Evolutionary conservation across 2,113 vertebrate genomes (phyloP).

Genomic region (Sialia sialis): DNA sequence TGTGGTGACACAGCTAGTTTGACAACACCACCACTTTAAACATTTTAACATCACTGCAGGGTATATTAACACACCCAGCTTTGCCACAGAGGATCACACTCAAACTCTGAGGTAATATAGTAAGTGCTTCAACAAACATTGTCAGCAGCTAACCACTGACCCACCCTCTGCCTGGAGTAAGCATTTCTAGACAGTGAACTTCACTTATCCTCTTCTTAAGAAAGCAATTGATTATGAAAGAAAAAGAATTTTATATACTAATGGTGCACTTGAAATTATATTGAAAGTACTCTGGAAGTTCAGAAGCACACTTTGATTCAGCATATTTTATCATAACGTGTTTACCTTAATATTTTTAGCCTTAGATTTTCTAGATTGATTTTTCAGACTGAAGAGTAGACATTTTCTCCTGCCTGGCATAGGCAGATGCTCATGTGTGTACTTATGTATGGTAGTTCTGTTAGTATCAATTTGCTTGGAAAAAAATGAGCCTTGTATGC

Average conservation of each 20-base stretch:
- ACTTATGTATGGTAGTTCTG: background rate
- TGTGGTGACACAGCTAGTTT: constrained; percentile 26
- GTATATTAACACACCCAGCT: background rate
- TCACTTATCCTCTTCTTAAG: background rate
- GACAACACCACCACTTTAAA: background rate
- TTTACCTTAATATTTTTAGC: background rate
- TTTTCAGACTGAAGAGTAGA: background rate
- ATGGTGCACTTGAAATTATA: background rate
- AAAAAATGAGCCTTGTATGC: background rate
- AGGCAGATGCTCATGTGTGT: background rate
- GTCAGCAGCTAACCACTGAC: background rate
- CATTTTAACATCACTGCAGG: constrained; percentile 5
- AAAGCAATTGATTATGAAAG: background rate
- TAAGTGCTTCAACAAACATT: background rate
- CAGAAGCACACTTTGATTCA: background rate
- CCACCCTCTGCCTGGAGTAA: background rate
- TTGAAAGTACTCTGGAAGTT: background rate
- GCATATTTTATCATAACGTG: background rate
- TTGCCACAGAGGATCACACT: background rate
- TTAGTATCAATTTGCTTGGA: background rate
- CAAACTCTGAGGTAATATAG: background rate
- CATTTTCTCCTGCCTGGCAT: background rate
- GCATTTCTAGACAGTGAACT: background rate
- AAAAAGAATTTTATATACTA: background rate
- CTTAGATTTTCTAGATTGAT: background rate